Evolutionary conservation across 2,888 invertebrate genomes (phyloP).

Genomic region (Himalopsyche anomala): DNA sequence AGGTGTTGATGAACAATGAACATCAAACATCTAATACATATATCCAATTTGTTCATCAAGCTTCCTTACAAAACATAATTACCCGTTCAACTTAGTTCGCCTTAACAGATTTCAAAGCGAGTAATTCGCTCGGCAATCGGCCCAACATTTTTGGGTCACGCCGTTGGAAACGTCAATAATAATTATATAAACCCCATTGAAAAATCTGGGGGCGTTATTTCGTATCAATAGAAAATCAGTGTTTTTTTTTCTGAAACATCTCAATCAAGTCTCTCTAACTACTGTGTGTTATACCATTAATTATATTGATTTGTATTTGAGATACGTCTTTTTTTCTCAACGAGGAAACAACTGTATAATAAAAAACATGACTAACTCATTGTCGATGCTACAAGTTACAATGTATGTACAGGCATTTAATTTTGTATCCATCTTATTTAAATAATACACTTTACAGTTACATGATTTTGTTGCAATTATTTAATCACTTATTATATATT

Average conservation of each 20-base stretch:
- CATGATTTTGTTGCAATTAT: not conserved
- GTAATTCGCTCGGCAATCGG: conserved; percentile 30
- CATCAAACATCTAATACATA: conserved; percentile 36
- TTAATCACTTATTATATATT: not conserved
- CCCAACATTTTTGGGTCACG: conserved; percentile 33
- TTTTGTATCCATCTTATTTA: not conserved
- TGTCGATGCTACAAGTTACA: not conserved
- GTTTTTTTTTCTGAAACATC: conserved; percentile 1
- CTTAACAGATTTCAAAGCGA: conserved; percentile 16
- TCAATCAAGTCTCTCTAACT: conserved; percentile 23
- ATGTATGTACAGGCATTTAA: not conserved
- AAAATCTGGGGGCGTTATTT: not conserved
- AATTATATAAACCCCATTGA: conserved; percentile 31
- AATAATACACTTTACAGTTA: not conserved
- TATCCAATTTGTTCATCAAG: conserved; percentile 62
- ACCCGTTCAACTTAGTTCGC: conserved; percentile 52
- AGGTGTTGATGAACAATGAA: conserved; percentile 32
- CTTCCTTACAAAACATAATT: conserved; percentile 61
- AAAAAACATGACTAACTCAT: not conserved
- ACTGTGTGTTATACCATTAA: conserved; percentile 19
- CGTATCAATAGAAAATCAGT: conserved; percentile 22
- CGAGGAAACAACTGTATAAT: not conserved
- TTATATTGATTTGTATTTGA: conserved; percentile 22
- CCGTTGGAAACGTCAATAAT: conserved; percentile 24
- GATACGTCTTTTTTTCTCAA: not conserved